These are phyloP conservation scores for Pelobates fuscus DNA, from an alignment of 2,113 vertebrate genomes.

Conservation along the genomic window DNA sequence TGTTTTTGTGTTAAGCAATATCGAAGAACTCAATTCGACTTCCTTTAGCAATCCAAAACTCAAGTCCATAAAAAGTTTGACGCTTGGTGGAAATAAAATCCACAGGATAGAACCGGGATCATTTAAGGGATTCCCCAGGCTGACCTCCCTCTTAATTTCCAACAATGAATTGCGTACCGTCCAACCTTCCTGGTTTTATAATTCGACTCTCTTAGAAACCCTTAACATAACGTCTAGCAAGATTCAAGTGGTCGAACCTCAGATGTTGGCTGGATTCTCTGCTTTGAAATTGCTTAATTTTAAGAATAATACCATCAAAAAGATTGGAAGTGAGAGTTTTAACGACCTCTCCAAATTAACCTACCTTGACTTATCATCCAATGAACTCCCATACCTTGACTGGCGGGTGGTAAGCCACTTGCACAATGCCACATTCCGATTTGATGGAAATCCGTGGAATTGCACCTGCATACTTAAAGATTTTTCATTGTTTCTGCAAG, in stretches of 20 bases:
- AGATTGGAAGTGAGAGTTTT: constrained; percentile 54
- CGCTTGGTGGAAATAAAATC: constrained; percentile 48
- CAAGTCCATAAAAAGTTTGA: constrained; percentile 58
- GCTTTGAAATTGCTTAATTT: constrained; percentile 58
- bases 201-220: constrained; percentile 48
- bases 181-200: constrained; percentile 61
- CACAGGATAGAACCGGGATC: constrained; percentile 54
- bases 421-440: background rate
- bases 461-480: constrained; percentile 65
- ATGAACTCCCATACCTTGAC: constrained; percentile 59
- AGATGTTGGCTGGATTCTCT: constrained; percentile 46
- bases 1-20: constrained; percentile 22
- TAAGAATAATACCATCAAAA: constrained; percentile 58
- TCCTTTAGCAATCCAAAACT: constrained; percentile 58
- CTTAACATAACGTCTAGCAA: constrained; percentile 58
- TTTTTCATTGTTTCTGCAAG: constrained; percentile 62
- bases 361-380: constrained; percentile 66
- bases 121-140: constrained; percentile 58
- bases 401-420: constrained; percentile 54
- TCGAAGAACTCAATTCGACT: constrained; percentile 59
- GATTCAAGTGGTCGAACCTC: constrained; percentile 45
- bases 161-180: constrained; percentile 57
- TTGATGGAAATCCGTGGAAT: constrained; percentile 66
- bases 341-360: constrained; percentile 45
- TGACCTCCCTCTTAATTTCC: constrained; percentile 56